phyloP scores from a whole-genome alignment of 2,113 vertebrate species.

The Dunckerocampus dactyliophorus region DNA sequence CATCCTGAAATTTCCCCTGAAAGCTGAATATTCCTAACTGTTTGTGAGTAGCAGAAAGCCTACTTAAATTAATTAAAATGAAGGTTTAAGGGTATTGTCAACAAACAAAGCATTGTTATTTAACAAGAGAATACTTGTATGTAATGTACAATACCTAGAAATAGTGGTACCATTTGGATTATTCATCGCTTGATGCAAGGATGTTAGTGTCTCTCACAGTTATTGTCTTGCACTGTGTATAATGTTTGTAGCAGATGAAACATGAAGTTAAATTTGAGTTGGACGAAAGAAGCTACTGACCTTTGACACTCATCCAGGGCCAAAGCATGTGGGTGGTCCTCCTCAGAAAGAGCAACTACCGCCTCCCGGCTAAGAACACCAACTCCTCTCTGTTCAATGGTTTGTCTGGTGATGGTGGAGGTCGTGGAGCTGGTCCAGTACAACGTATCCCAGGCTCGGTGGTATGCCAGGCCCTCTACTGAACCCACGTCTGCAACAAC shows the following conservation, averaged over 20 bases:
- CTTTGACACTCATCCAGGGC: conserved; percentile 92
- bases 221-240: too few relatives aligned
- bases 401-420: conserved; percentile 90
- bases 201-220: too few relatives aligned
- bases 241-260: neutral
- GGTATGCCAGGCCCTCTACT: conserved; percentile 94
- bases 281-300: conserved; percentile 43
- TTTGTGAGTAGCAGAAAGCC: too few relatives aligned
- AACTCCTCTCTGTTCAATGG: conserved; percentile 79
- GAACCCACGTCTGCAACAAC: conserved; percentile 85
- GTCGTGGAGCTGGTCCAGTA: conserved; percentile 98
- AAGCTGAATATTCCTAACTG: too few relatives aligned
- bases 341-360: conserved; percentile 89
- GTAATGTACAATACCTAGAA: too few relatives aligned
- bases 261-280: neutral
- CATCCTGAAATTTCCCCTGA: too few relatives aligned
- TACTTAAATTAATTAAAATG: too few relatives aligned
- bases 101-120: too few relatives aligned
- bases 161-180: too few relatives aligned
- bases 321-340: conserved; percentile 92
- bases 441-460: conserved; percentile 89
- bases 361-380: conserved; percentile 82
- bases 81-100: too few relatives aligned
- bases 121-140: too few relatives aligned
- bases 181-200: too few relatives aligned